phyloP scores from a whole-genome alignment of 1,140 invertebrate genomes.

The Leptinotarsa lineolata region DNA sequence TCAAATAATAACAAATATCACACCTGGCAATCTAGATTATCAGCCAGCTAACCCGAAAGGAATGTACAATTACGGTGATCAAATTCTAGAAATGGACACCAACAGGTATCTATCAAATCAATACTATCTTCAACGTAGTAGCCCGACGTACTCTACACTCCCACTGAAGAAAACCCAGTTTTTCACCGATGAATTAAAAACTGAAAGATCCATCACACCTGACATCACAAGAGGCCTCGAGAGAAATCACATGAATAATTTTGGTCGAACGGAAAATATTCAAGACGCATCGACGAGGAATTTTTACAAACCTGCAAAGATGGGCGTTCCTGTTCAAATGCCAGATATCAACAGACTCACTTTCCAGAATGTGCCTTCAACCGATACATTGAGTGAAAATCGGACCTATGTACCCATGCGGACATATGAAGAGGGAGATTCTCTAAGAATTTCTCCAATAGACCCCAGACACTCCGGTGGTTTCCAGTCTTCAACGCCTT shows the following conservation, averaged over 20 bases:
- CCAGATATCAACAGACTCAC: constrained; percentile 39
- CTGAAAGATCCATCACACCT: constrained; percentile 62
- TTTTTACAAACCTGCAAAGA: constrained; percentile 38
- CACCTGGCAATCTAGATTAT: constrained; percentile 20
- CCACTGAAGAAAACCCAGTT: constrained; percentile 48
- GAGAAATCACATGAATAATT: constrained; percentile 14
- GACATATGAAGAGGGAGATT: constrained; percentile 27
- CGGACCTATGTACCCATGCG: background rate
- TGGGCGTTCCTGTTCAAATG: constrained; percentile 49
- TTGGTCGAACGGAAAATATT: constrained; percentile 7
- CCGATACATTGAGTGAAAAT: background rate
- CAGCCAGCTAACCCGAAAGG: constrained; percentile 21
- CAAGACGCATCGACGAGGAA: constrained; percentile 5
- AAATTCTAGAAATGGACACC: constrained; percentile 28
- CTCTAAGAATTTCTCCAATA: constrained; percentile 65
- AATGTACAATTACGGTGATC: constrained; percentile 41
- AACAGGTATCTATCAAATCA: constrained; percentile 32
- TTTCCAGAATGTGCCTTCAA: constrained; percentile 36
- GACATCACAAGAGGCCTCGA: constrained; percentile 62
- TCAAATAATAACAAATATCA: constrained; percentile 19
- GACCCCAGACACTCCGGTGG: constrained; percentile 61
- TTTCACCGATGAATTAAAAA: constrained; percentile 50
- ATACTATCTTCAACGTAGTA: constrained; percentile 38
- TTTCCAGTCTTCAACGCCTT: constrained; percentile 66
- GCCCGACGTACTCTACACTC: constrained; percentile 49